Conservation (phyloP, 92 coral and sea anemone genomes). For the Micromussa lordhowensis region DNA sequence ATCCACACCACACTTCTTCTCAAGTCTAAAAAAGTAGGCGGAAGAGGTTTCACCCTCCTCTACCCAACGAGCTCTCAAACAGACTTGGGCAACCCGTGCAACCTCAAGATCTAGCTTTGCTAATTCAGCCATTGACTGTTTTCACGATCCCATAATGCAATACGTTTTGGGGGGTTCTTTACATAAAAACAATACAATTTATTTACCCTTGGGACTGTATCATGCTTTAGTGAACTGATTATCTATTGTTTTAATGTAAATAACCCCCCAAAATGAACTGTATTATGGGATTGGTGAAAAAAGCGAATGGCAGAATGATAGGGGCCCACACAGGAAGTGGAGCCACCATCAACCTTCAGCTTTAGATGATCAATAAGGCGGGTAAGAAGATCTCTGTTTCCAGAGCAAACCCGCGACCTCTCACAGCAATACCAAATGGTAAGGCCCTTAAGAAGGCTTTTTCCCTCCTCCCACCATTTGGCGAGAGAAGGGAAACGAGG, state of each 20-base stretch:
- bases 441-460: background rate
- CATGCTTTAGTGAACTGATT: no score
- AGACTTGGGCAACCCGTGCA: constrained; percentile 15
- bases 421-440: background rate
- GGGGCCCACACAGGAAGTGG: background rate
- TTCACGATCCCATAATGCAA: no score
- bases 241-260: no score
- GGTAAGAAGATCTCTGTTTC: background rate
- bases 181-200: no score
- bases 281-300: no score
- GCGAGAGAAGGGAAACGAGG: background rate
- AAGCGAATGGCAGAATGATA: background rate
- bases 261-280: no score
- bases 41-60: constrained; percentile 48
- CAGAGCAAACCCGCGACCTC: background rate
- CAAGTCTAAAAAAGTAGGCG: constrained; percentile 5
- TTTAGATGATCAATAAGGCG: background rate
- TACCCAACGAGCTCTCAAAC: constrained; percentile 9
- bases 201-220: no score
- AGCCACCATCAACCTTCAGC: background rate
- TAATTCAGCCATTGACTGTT: background rate
- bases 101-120: background rate
- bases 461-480: constrained; percentile 36
- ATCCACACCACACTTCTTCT: background rate
- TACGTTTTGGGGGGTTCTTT: no score